These are phyloP conservation scores for Calliphora vomitoria DNA, from an alignment of 2,888 invertebrate species.

Conservation along the genomic window DNA sequence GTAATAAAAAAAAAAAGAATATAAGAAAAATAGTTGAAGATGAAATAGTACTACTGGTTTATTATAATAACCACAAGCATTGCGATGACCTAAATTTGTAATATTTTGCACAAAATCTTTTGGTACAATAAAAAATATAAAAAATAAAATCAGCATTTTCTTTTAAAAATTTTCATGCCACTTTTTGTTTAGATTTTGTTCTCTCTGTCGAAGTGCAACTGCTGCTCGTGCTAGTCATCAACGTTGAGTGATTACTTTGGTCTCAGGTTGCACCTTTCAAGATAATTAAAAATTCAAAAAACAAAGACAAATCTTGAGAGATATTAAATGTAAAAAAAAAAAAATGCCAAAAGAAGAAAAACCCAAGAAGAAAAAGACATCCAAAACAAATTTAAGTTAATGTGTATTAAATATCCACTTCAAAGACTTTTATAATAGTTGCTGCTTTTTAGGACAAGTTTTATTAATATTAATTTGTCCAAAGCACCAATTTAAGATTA, in stretches of 20 bases:
- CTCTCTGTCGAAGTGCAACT: slow-evolving; percentile 51
- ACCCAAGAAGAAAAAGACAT: not conserved
- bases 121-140: not conserved
- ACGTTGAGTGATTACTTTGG: slow-evolving; percentile 80
- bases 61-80: slow-evolving; percentile 62
- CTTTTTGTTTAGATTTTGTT: slow-evolving; percentile 36
- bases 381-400: slow-evolving; percentile 37
- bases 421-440: slow-evolving; percentile 20
- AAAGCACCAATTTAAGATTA: slow-evolving; percentile 5
- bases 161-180: slow-evolving; percentile 19
- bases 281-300: slow-evolving; percentile 83
- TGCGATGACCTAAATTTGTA: slow-evolving; percentile 64
- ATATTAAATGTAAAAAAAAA: slow-evolving; percentile 40
- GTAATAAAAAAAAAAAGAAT: not conserved
- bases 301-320: slow-evolving; percentile 69
- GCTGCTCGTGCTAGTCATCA: slow-evolving; percentile 71
- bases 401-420: slow-evolving; percentile 38
- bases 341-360: not conserved
- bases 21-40: slow-evolving; percentile 2
- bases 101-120: slow-evolving; percentile 45
- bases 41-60: slow-evolving; percentile 24
- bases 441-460: slow-evolving; percentile 34
- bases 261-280: slow-evolving; percentile 82
- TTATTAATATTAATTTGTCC: slow-evolving; percentile 14
- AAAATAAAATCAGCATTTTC: slow-evolving; percentile 8